Evolutionary conservation across 2,888 invertebrate species (phyloP).

Genomic region (Calameuta idolon): DNA sequence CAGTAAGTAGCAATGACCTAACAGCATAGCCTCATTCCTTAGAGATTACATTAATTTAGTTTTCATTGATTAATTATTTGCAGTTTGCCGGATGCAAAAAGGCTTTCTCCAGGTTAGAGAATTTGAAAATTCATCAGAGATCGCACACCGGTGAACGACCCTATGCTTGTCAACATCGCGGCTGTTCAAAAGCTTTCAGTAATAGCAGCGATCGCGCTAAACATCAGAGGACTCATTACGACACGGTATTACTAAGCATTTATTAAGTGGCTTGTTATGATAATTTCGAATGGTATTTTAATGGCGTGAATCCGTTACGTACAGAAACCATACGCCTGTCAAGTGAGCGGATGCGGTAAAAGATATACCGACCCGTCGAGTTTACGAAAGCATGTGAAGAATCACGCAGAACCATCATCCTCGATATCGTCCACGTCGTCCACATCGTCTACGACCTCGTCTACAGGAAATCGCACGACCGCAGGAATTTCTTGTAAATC

Average conservation of each 20-base stretch:
- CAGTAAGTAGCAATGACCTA: conserved; percentile 76
- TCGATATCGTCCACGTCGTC: neutral
- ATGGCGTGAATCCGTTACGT: conserved; percentile 39
- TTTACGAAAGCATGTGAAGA: conserved; percentile 91
- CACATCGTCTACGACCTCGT: conserved; percentile 23
- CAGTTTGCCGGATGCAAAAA: conserved; percentile 96
- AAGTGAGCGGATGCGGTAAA: conserved; percentile 87
- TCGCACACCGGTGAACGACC: conserved; percentile 97
- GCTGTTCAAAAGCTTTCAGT: conserved; percentile 96
- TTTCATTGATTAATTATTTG: conserved; percentile 42
- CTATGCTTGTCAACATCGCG: conserved; percentile 92
- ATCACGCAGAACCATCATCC: conserved; percentile 69
- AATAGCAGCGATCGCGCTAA: conserved; percentile 99
- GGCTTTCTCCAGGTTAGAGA: conserved; percentile 96
- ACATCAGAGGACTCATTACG: conserved; percentile 98
- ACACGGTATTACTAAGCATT: conserved; percentile 77
- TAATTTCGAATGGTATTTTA: neutral
- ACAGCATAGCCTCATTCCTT: neutral
- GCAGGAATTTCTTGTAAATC: conserved; percentile 1
- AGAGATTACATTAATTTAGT: neutral
- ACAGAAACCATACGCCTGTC: conserved; percentile 94
- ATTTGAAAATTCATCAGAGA: conserved; percentile 96
- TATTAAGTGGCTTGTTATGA: conserved; percentile 3
- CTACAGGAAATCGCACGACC: conserved; percentile 12
- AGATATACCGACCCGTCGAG: conserved; percentile 96